Evolutionary conservation across 2,113 vertebrate species (phyloP), one percentile per base, ranked within the genome.

Genomic region (Picathartes gymnocephalus): DNA sequence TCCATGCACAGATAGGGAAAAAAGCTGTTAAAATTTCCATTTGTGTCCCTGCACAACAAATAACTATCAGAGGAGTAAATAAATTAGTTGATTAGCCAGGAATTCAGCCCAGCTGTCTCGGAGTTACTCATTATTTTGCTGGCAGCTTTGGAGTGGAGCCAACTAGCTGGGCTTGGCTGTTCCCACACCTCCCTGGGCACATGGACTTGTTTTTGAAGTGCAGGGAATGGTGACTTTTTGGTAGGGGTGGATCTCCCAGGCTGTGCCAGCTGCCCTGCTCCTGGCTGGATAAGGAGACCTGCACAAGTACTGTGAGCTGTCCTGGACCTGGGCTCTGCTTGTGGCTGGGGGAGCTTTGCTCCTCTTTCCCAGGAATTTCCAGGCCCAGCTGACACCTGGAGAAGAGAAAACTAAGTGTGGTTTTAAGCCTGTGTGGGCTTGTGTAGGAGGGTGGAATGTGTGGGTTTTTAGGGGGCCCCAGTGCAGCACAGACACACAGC

Each of bases 91-190:
- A 61, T 92, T 88, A 94, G 35, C 82, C 76, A 35, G 4, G 21
- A 91, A 50, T 88, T 37, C 83, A 71, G 82, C 83, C 70, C 65
- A 81, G 87, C 81, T 94, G 73, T 47, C 73, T 51, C 4, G 2
- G 58, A 91, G 65, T 95, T 95, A 92, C 73, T 95, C 70, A 84
- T 58, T 84, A 11, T 89, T 81, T 91, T 91, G 60, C 40, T 95
- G 90, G 61, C 57, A 82, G 82, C 65, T 62, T 54, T 37, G 40
- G 68, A 22, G 12, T 2, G 12, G 24, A 69, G 86, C 81, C 87
- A 92, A 39, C 37, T 39, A 45, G 61, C 61, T 10, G 0, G 4
- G 17, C 37, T 66, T 57, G 76, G 80, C 56, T 10, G 1, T 45
- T 69, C 45, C 81, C 4, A 10, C 31, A 13, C 54, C 44, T 66